Evolutionary conservation across 2,113 vertebrate genomes (phyloP), one percentile per base, ranked within the genome.

Genomic region (Cromileptes altivelis): DNA sequence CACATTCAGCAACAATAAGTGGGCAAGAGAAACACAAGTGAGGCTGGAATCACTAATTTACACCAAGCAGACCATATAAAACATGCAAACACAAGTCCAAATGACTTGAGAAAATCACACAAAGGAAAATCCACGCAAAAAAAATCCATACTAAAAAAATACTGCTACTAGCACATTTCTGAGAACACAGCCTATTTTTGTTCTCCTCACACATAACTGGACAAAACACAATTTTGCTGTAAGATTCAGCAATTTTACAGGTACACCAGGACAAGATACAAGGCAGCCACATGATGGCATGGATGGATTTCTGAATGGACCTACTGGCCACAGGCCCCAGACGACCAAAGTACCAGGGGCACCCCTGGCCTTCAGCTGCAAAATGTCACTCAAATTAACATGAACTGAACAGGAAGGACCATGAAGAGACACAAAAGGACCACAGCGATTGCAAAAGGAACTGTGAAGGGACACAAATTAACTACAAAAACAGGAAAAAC

Each of bases 1-100:
- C 74, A 73, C 56, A 25, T 42, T 75, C 52, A 68, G 78, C 40
- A 70, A 18, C 3, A 55, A 55, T 50, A 56, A 76, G 15, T n/a
- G 23, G 56, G 19, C 42, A 68, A 47, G 19, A 30, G 55, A 64
- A 71, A 55, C 21, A 63, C 50, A 75, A 64, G 60, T 33, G 75
- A 57, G 55, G 11, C 60, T 65, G 64, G 37, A 13, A 37, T 18
- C 49, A 64, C 56, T 60, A 47, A 81, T 82, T 78, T 55, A 55
- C 25, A 62, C 71, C 61, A 45, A 2, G 6, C n/a, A 74, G 14
- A 45, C 10, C 23, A 9, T 1, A 50, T 0, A 17, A 45, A 56
- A 45, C 42, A 40, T 33, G 62, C 4, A 58, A 53, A 52, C 21
- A 19, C 2, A 25, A 58, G 25, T 15, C 13, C 45, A 42, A 55